Conservation (phyloP, 2,888 invertebrate genomes). For the Rhodophaea formosa region DNA sequence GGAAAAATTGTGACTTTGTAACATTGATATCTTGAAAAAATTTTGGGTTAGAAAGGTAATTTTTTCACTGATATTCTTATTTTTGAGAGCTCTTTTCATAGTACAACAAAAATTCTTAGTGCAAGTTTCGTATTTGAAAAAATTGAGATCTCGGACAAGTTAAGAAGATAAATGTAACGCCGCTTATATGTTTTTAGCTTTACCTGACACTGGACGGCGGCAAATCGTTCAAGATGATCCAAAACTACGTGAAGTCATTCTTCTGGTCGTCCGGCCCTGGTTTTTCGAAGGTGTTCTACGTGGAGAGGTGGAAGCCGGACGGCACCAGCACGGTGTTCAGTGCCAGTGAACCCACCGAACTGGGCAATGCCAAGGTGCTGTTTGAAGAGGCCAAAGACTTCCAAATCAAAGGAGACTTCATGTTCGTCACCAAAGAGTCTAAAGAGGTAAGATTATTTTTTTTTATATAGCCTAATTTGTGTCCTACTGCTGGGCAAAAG, state of each 20-base stretch:
- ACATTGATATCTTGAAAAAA: too few species aligned
- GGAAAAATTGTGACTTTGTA: too few species aligned
- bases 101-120: too few species aligned
- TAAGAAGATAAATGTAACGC: conserved; percentile 3
- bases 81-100: too few species aligned
- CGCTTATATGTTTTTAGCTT: conserved; percentile 76
- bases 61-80: too few species aligned
- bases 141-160: too few species aligned
- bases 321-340: conserved; percentile 86
- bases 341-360: conserved; percentile 74
- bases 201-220: conserved; percentile 90
- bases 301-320: conserved; percentile 85
- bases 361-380: conserved; percentile 76
- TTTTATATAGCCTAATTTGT: background rate
- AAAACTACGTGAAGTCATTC: conserved; percentile 89
- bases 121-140: too few species aligned
- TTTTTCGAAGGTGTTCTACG: conserved; percentile 79
- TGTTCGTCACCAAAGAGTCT: conserved; percentile 89
- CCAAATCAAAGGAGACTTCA: conserved; percentile 90
- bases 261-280: conserved; percentile 84
- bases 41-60: too few species aligned
- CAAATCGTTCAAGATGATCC: conserved; percentile 84
- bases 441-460: conserved; percentile 75
- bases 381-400: conserved; percentile 89
- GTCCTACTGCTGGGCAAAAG: too few species aligned